Base-by-base conservation (phyloP, 1,140 invertebrate genomes). In the Thaumetopoea pityocampa region DNA sequence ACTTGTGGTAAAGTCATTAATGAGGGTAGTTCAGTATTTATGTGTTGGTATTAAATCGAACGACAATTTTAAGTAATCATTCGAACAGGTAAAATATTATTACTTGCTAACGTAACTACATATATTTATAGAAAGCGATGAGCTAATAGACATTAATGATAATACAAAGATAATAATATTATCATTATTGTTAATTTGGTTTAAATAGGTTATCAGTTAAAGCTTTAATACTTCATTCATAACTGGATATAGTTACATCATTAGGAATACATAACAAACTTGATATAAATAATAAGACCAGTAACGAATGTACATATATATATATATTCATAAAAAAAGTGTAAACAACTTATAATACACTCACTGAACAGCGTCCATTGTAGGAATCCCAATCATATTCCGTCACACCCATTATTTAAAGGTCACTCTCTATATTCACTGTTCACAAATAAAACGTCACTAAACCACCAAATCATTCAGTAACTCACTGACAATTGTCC, bases 361-460 rank as follows among this genome's bases (percentile, higher is more conserved):
- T 82, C 54, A 82, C 79, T 59, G 74, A 79, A 60, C 72, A 79
- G 63, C 73, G 78, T 61, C 79, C 79, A 67, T 67, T 77, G 42
- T 67, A 77, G 44, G 77, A 68, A 51, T 84, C 79, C 77, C 74
- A 84, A 53, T 84, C 77, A 49, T 65, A 81, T 19, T 83, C 80
- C 41, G 68, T 78, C 66, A 83, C 77, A 72, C 79, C 79, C 79
- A 83, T 83, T 65, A 71, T 77, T 55, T 64, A 54, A 43, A 59
- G 35, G 43, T 60, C 61, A 43, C 46, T 52, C 29, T 59, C 45
- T 51, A 51, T 50, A 50, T 41, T 29, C 30, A 55, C 52, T 49
- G 56, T 59, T n/a, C 58, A 55, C 53, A 49, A 45, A 53, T 51
- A 59, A 58, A 55, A 62, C 34, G 44, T 44, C 53, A 63, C 50